These are phyloP conservation scores for Hyles euphorbiae DNA, from an alignment of 1,140 invertebrate species.

Conservation along the genomic window DNA sequence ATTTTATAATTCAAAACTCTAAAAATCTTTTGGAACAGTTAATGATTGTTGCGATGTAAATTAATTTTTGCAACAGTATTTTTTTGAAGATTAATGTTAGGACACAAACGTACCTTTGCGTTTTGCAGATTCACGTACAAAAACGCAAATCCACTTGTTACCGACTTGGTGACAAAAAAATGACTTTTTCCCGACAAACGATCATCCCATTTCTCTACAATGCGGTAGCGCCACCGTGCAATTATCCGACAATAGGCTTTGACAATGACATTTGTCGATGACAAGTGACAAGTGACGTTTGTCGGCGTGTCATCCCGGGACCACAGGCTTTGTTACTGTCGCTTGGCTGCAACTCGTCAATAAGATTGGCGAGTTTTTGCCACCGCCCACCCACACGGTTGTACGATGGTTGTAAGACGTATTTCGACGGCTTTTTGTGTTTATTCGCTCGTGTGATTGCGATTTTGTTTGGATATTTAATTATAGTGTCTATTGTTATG, in stretches of 20 bases:
- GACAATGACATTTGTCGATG: slow-evolving; percentile 18
- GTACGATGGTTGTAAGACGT: neutral
- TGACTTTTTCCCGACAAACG: slow-evolving; percentile 44
- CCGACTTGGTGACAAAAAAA: slow-evolving; percentile 38
- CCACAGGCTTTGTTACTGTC: slow-evolving; percentile 34
- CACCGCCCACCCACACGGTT: slow-evolving; percentile 1
- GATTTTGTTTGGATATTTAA: too few relatives aligned
- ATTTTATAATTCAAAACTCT: too few relatives aligned
- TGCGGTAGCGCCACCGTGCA: slow-evolving; percentile 59
- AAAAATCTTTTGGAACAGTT: too few relatives aligned
- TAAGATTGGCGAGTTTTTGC: slow-evolving; percentile 1
- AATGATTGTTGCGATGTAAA: too few relatives aligned
- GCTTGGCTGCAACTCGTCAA: slow-evolving; percentile 14
- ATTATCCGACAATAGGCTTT: slow-evolving; percentile 30
- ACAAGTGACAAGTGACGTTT: slow-evolving; percentile 45
- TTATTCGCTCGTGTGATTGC: too few relatives aligned
- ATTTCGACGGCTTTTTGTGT: too few relatives aligned
- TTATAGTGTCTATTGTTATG: too few relatives aligned
- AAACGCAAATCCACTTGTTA: slow-evolving; percentile 14
- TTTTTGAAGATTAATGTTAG: too few relatives aligned
- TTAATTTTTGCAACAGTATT: too few relatives aligned
- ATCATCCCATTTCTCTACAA: slow-evolving; percentile 40
- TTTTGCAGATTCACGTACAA: neutral
- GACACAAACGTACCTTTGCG: too few relatives aligned
- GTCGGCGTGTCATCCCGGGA: slow-evolving; percentile 28